phyloP scores from a whole-genome alignment of 2,797 vertebrate species.

The Remorina albescens region DNA sequence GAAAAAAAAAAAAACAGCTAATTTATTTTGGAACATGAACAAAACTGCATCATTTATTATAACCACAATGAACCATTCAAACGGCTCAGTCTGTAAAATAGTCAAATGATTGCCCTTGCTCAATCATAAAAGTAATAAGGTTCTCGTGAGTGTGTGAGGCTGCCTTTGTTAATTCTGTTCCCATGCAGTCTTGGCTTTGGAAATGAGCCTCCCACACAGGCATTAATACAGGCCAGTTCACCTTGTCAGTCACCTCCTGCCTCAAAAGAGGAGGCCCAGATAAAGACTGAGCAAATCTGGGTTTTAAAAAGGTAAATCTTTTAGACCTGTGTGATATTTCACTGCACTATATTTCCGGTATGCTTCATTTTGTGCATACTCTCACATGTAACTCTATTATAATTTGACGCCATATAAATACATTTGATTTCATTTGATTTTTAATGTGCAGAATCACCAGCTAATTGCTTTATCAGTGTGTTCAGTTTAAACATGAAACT shows the following conservation, averaged over 20 bases:
- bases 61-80: slow-evolving; percentile 6
- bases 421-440: no score
- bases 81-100: slow-evolving; percentile 13
- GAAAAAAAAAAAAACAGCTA: slow-evolving; percentile 1
- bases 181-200: slow-evolving; percentile 28
- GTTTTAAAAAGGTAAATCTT: no score
- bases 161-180: slow-evolving; percentile 34
- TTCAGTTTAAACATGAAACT: not conserved
- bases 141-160: not conserved
- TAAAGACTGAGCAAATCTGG: no score
- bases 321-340: no score
- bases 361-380: not conserved
- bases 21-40: slow-evolving; percentile 28
- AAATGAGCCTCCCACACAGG: slow-evolving; percentile 33
- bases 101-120: slow-evolving; percentile 21
- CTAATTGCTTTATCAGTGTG: not conserved
- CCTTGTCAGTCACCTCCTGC: slow-evolving; percentile 27
- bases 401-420: no score
- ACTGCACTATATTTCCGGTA: not conserved
- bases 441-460: not conserved
- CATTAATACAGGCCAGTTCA: slow-evolving; percentile 16
- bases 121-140: slow-evolving; percentile 23
- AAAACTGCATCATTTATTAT: slow-evolving; percentile 21
- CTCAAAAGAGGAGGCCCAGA: not conserved
- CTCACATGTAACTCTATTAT: not conserved